Evolutionary conservation across 2,888 invertebrate genomes (phyloP), one percentile per base, ranked within the genome.

Genomic region (Ophonus ardosiacus): DNA sequence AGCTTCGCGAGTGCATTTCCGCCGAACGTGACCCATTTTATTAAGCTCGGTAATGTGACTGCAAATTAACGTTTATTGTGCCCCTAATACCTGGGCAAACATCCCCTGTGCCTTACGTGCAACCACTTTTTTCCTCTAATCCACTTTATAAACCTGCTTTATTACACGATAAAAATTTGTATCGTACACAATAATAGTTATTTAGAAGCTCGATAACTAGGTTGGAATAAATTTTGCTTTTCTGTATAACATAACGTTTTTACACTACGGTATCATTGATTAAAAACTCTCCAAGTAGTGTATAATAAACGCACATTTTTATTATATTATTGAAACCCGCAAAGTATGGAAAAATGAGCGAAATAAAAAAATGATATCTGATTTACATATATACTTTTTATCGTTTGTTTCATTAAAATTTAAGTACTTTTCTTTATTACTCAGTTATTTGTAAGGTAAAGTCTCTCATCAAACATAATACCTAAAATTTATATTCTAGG

Each of bases 11-110:
- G 18, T 74, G 71, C 71, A 74, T 74, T 65, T 43, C 59, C 43
- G 84, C 38, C 51, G 40, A 18, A 74, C 71, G 71, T 84, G 79
- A 78, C 84, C 84, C 84, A 84, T 84, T 84, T 84, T 84, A 57
- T 84, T 79, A 78, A 84, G 63, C 63, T 57, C 38, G 63, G 56
- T 78, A 84, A 84, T 84, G 40, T 78, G 56, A 68, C 84, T 63
- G 78, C 84, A 76, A 84, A 84, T 84, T 84, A 84, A 84, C 84
- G 56, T 76, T 76, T 84, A 84, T 84, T 84, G 63, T 61, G 43
- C 76, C 40, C 40, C 24, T 76, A 84, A 84, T 76, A 82, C 82
- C 71, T 74, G 71, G 13, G 63, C 59, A 81, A 43, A 43, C 40
- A 59, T 17, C 59, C 65, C 24, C 43, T 63, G 40, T 13, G 51